These are phyloP conservation scores for Pollenia labialis DNA, from an alignment of 2,888 invertebrate genomes.

Conservation along the genomic window DNA sequence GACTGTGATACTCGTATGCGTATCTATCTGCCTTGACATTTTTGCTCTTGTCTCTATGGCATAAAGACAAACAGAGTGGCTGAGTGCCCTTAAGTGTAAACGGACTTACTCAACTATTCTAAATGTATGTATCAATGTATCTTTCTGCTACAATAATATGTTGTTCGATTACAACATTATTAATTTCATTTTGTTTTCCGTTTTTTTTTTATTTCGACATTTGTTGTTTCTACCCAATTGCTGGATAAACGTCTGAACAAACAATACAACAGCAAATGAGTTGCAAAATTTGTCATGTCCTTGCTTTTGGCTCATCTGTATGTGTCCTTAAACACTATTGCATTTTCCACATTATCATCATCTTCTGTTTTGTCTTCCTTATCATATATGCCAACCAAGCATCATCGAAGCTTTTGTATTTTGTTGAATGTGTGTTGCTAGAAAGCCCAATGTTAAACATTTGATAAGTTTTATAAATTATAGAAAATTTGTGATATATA, in stretches of 20 bases:
- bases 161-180: constrained; percentile 66
- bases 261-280: constrained; percentile 61
- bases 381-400: constrained; percentile 13
- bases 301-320: constrained; percentile 11
- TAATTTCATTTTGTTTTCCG: constrained; percentile 52
- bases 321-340: constrained; percentile 4
- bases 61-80: background rate
- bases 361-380: background rate
- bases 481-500: constrained; percentile 32
- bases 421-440: constrained; percentile 10
- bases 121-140: background rate
- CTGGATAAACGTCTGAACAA: constrained; percentile 48
- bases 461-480: constrained; percentile 36
- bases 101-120: constrained; percentile 1
- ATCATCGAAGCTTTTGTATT: constrained; percentile 3
- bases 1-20: constrained; percentile 18
- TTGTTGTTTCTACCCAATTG: constrained; percentile 64
- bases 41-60: background rate
- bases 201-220: constrained; percentile 12
- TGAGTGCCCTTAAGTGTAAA: constrained; percentile 6
- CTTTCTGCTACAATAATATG: constrained; percentile 5
- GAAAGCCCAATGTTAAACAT: constrained; percentile 18
- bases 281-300: constrained; percentile 64
- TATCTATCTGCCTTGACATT: constrained; percentile 6
- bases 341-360: constrained; percentile 18